These are phyloP conservation scores for Cassiopea andromeda DNA, from an alignment of 30 jellyfish, hydroid and myxozoan species.

Conservation along the genomic window DNA sequence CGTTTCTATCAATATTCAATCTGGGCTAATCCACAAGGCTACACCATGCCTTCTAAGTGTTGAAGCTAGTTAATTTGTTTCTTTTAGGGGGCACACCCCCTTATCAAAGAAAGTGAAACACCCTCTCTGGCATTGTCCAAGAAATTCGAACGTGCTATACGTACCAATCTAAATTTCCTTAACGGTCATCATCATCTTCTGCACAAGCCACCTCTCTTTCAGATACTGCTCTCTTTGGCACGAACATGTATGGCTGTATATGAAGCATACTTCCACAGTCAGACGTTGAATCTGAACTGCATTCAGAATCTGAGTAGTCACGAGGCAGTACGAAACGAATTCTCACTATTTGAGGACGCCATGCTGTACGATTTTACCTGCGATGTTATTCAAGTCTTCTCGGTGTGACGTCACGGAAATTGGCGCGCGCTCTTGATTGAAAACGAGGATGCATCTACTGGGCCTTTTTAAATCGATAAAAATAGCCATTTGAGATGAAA, in stretches of 20 bases:
- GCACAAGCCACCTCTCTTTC: slow-evolving; percentile 36
- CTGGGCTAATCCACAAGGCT: background rate
- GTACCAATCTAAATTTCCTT: slow-evolving; percentile 34
- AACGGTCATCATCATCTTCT: slow-evolving; percentile 42
- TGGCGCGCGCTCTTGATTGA: no score
- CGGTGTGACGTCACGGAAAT: no score
- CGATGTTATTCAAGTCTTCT: no score
- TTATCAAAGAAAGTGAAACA: slow-evolving; percentile 1
- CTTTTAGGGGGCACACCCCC: slow-evolving; percentile 13
- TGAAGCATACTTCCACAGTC: slow-evolving; percentile 31
- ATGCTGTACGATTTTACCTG: no score
- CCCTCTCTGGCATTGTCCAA: slow-evolving; percentile 13
- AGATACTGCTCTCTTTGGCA: slow-evolving; percentile 44
- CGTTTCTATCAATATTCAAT: background rate
- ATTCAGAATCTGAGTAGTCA: no score
- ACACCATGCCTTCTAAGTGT: background rate
- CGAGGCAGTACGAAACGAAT: no score
- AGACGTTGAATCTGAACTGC: slow-evolving; percentile 25
- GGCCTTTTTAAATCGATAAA: no score
- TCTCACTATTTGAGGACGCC: no score
- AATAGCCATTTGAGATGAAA: no score
- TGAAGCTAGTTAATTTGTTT: background rate
- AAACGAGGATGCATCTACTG: no score
- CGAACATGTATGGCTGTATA: slow-evolving; percentile 48
- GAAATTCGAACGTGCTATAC: slow-evolving; percentile 8